Percentiles rank a stretch among this genome's conserved stretches.
These are phyloP conservation scores for Pluvialis apricaria DNA, from an alignment of 2,113 vertebrate genomes.

Conservation along the genomic window DNA sequence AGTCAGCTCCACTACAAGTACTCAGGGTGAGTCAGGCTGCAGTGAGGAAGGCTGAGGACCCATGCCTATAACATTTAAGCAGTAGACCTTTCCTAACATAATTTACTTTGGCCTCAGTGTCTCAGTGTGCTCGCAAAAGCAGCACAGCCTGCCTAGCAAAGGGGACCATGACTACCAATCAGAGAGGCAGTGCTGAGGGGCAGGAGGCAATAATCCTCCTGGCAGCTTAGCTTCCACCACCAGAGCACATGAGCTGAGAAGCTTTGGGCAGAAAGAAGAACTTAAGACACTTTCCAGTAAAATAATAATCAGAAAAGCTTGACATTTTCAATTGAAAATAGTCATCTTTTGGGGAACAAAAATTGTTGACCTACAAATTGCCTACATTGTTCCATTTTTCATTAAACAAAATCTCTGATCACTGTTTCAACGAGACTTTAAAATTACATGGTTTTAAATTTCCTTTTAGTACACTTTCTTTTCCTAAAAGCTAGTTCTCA, in stretches of 20 bases:
- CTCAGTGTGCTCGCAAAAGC: fast-evolving
- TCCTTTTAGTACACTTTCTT: not conserved
- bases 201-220: not conserved
- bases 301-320: not conserved
- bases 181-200: no score
- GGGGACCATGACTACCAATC: fast-evolving
- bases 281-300: not conserved
- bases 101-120: not conserved
- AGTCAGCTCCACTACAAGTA: not conserved
- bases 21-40: not conserved
- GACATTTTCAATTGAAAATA: not conserved
- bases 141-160: fast-evolving
- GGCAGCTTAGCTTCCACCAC: not conserved
- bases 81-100: not conserved
- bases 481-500: not conserved
- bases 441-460: not conserved
- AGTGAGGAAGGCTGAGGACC: not conserved
- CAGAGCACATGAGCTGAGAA: not conserved
- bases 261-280: not conserved
- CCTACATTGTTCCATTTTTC: not conserved
- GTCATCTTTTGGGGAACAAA: not conserved
- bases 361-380: not conserved
- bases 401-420: not conserved
- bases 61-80: not conserved
- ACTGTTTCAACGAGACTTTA: not conserved